A percentile compares a stretch with the other conserved stretches of the same genome.
Conservation (phyloP, 2,797 vertebrate species). For the Caiman crocodilus region DNA sequence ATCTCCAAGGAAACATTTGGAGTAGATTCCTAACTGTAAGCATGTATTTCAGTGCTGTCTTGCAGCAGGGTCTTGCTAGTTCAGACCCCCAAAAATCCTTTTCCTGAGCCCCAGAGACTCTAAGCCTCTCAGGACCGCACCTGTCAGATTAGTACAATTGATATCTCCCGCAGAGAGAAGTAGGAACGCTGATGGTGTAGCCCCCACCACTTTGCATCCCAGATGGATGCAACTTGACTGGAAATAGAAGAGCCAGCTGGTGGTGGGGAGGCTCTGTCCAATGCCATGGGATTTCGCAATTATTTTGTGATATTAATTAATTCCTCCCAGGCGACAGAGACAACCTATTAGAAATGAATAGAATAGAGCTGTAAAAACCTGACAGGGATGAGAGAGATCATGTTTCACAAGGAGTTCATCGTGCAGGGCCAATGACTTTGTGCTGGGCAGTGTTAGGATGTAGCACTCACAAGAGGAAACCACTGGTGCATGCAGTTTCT, state of each 20-base stretch:
- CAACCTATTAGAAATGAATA: too few relatives aligned
- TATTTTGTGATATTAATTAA: too few relatives aligned
- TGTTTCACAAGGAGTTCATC: not conserved
- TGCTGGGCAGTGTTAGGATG: not conserved
- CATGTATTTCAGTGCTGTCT: not conserved
- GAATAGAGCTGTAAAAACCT: too few relatives aligned
- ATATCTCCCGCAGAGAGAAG: not conserved
- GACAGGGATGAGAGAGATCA: not conserved
- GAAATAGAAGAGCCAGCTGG: not conserved
- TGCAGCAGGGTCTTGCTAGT: not conserved
- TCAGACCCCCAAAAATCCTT: not conserved
- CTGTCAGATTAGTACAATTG: not conserved
- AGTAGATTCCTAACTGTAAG: not conserved
- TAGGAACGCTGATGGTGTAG: not conserved
- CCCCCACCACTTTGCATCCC: not conserved
- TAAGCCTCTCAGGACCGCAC: not conserved
- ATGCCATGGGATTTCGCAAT: not conserved
- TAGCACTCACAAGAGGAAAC: not conserved
- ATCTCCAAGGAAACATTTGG: not conserved
- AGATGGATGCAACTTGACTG: not conserved
- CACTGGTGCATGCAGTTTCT: not conserved
- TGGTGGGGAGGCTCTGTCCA: not conserved
- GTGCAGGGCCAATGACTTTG: not conserved
- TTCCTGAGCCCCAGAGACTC: not conserved
- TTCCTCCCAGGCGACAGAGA: too few relatives aligned